Conservation (phyloP, 2,797 vertebrate species). For the Vultur gryphus region DNA sequence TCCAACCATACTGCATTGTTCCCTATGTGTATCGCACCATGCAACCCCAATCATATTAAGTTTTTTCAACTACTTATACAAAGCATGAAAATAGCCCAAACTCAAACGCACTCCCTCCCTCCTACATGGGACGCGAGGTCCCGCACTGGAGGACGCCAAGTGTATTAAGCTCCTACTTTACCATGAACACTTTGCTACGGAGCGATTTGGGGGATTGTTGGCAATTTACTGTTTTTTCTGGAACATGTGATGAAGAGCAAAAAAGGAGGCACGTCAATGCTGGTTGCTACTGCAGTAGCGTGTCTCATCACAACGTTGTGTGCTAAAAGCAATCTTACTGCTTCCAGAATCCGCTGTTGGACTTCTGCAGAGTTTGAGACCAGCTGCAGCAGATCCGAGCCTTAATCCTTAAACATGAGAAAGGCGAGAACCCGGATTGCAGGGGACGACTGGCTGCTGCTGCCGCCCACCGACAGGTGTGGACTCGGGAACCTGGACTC, state of each 20-base stretch:
- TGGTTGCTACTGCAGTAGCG: accelerated
- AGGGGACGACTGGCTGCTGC: background rate
- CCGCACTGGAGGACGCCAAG: background rate
- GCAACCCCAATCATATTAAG: too few species aligned
- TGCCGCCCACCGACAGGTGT: background rate
- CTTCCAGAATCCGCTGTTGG: background rate
- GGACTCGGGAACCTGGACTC: background rate
- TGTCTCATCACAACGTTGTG: accelerated
- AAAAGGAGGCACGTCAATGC: accelerated
- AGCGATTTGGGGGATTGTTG: background rate
- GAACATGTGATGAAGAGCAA: background rate
- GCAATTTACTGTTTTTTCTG: background rate
- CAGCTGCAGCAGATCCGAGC: background rate
- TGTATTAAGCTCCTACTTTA: background rate
- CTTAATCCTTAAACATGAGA: background rate
- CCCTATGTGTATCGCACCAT: background rate
- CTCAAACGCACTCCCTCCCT: background rate
- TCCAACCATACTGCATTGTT: background rate
- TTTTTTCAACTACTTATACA: background rate
- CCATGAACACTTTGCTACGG: too few species aligned
- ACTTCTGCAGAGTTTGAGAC: background rate
- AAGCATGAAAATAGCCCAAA: background rate
- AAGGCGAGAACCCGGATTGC: background rate
- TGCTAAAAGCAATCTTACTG: accelerated
- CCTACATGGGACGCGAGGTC: background rate